phyloP scores from a whole-genome alignment of 1,140 invertebrate species.

The Eufriesea mexicana region DNA sequence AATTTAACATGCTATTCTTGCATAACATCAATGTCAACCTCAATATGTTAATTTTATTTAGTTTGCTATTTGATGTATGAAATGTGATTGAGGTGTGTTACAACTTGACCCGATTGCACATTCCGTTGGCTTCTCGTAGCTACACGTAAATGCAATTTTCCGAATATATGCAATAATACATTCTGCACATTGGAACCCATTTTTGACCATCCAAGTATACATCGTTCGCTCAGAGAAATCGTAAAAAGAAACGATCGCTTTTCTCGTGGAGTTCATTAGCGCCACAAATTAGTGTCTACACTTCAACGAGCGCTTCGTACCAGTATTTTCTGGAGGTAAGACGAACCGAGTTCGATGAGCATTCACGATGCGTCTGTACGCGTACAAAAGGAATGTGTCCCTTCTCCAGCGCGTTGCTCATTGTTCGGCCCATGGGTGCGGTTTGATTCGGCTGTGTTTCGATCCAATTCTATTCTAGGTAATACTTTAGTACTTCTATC shows the following conservation, averaged over 20 bases:
- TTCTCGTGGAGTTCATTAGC: constrained; percentile 41
- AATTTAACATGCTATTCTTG: not conserved
- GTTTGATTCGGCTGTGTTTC: constrained; percentile 24
- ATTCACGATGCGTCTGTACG: constrained; percentile 14
- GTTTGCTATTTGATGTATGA: not conserved
- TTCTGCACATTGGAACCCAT: not conserved
- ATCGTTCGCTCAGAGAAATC: not conserved
- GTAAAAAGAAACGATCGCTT: not conserved
- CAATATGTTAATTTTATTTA: constrained; percentile 34
- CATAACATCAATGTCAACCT: not conserved
- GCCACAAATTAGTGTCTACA: constrained; percentile 37
- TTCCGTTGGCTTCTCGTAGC: constrained; percentile 15
- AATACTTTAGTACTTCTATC: not conserved
- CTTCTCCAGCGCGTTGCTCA: constrained; percentile 8
- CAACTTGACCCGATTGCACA: constrained; percentile 12
- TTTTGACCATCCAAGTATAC: not conserved
- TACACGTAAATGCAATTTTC: constrained; percentile 2
- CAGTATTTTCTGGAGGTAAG: constrained; percentile 14
- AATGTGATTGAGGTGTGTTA: not conserved
- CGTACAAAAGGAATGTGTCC: constrained; percentile 42
- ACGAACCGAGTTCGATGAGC: constrained; percentile 26
- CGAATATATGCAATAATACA: not conserved
- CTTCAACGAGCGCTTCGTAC: constrained; percentile 25
- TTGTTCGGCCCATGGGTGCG: constrained; percentile 32
- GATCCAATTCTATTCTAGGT: not conserved